These are phyloP conservation scores for Puma concolor DNA, from an alignment of 2,113 vertebrate species.

Conservation along the genomic window DNA sequence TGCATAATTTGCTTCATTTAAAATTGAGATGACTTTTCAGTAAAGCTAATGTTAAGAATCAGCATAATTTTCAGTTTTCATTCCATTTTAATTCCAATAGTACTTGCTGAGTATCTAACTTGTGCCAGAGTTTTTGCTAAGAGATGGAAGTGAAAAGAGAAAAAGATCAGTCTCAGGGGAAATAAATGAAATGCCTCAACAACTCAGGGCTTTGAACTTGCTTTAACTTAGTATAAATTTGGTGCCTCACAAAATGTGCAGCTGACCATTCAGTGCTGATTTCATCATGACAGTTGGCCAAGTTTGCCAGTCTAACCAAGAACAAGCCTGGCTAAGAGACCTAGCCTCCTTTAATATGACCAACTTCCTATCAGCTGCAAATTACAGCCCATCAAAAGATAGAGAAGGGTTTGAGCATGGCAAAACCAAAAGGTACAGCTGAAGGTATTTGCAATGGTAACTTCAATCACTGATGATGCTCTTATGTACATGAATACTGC, in stretches of 20 bases:
- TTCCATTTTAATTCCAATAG: slow-evolving; percentile 23
- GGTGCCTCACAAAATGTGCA: neutral
- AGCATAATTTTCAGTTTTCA: neutral
- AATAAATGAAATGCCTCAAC: neutral
- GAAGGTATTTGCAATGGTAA: neutral
- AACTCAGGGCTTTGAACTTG: neutral
- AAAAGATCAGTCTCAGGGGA: neutral
- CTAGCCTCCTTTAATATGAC: neutral
- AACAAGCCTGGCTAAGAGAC: neutral
- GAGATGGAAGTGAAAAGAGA: neutral
- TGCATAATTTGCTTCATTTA: neutral
- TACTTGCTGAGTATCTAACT: neutral
- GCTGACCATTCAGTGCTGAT: neutral
- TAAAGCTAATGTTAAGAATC: neutral
- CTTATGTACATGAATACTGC: neutral
- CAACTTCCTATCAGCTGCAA: neutral
- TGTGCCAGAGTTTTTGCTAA: neutral
- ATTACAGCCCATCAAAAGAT: neutral
- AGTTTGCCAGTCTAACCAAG: neutral
- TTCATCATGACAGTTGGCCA: neutral
- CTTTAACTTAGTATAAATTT: neutral
- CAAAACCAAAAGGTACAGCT: neutral
- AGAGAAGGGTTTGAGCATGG: neutral
- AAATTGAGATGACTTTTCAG: neutral
- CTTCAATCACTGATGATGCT: neutral